Evolutionary conservation across 2,888 invertebrate species (phyloP).

Genomic region (Drosophila robusta): DNA sequence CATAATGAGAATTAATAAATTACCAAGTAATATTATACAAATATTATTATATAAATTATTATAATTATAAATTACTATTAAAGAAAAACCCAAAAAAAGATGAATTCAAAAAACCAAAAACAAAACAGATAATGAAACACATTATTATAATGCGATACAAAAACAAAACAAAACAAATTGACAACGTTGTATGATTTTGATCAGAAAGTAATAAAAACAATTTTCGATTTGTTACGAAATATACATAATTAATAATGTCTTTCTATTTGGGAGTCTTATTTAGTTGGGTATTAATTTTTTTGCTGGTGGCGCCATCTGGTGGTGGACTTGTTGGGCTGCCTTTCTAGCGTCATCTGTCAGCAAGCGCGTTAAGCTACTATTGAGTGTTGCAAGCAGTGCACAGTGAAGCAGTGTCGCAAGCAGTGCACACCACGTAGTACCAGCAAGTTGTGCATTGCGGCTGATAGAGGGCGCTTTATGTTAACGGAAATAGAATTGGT

Average conservation of each 20-base stretch:
- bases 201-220: slow-evolving; percentile 82
- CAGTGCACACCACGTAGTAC: neutral
- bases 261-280: slow-evolving; percentile 13
- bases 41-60: slow-evolving; percentile 80
- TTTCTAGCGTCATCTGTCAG: neutral
- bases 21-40: slow-evolving; percentile 81
- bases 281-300: neutral
- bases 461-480: neutral
- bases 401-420: neutral
- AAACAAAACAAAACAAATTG: slow-evolving; percentile 77
- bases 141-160: slow-evolving; percentile 60
- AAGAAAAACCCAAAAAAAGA: slow-evolving; percentile 57
- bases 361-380: neutral
- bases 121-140: slow-evolving; percentile 68
- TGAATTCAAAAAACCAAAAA: slow-evolving; percentile 37
- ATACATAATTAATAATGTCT: slow-evolving; percentile 62
- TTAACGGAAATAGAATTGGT: too few species aligned
- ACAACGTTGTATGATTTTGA: slow-evolving; percentile 85
- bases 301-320: slow-evolving; percentile 17
- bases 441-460: too few species aligned
- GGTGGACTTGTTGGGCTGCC: neutral
- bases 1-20: slow-evolving; percentile 73
- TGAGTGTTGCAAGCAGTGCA: neutral
- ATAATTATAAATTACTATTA: slow-evolving; percentile 78
- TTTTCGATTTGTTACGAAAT: slow-evolving; percentile 80